Evolutionary conservation across 2,113 vertebrate species (phyloP).

Genomic region (Petrocephalus microphthalmus): DNA sequence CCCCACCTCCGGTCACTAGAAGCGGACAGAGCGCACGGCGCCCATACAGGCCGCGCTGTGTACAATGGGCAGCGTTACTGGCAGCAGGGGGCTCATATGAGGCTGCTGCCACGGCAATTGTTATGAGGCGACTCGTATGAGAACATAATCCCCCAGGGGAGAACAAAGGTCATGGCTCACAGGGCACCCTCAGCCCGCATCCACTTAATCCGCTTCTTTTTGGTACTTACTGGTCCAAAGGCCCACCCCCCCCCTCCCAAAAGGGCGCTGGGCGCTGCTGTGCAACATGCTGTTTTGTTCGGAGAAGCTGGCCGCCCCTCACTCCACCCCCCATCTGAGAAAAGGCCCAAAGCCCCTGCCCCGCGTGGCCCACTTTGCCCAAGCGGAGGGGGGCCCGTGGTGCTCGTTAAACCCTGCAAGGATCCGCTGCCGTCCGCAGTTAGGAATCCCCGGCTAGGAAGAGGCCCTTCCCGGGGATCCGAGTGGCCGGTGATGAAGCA

Average conservation of each 20-base stretch:
- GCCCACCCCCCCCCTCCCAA: conserved; percentile 21
- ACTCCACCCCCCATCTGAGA: neutral
- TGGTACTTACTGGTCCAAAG: conserved; percentile 42
- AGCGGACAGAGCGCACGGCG: conserved; percentile 25
- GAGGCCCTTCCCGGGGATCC: neutral
- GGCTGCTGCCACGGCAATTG: conserved; percentile 29
- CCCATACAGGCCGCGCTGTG: conserved; percentile 26
- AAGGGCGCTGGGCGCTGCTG: conserved; percentile 27
- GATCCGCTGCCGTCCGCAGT: neutral
- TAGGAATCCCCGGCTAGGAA: neutral
- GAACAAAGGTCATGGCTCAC: conserved; percentile 60
- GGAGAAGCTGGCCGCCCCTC: neutral
- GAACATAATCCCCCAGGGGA: conserved; percentile 43
- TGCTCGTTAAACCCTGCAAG: neutral
- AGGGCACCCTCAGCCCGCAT: conserved; percentile 45
- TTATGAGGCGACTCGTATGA: conserved; percentile 34
- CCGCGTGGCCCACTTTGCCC: conserved; percentile 2
- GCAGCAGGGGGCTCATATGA: neutral
- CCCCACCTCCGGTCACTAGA: no score
- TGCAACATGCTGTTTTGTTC: conserved; percentile 16
- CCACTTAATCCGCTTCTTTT: conserved; percentile 43
- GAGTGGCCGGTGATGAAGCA: neutral
- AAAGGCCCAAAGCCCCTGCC: neutral
- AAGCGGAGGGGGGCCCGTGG: neutral
- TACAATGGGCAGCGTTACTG: conserved; percentile 42